Conservation (phyloP, 1,140 invertebrate genomes). For the Maniola jurtina region DNA sequence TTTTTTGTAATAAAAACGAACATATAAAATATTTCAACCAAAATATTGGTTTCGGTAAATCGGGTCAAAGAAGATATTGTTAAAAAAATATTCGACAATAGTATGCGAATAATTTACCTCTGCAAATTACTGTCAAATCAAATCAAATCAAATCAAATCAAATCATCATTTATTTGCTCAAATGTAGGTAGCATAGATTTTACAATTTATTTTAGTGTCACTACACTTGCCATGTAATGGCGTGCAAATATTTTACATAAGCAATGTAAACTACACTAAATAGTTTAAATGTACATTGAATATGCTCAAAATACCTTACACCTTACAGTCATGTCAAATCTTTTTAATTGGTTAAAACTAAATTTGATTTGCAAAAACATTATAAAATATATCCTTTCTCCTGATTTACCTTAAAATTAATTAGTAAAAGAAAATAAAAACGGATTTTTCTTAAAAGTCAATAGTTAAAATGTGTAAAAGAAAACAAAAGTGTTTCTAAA, state of each 20-base stretch:
- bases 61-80: background rate
- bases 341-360: background rate
- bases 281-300: no score
- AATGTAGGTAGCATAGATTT: no score
- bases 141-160: no score
- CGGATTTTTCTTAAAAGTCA: background rate
- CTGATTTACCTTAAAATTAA: background rate
- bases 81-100: background rate
- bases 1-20: constrained; percentile 17
- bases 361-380: background rate
- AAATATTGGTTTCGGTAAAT: background rate
- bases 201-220: no score
- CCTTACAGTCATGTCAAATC: no score
- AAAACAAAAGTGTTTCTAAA: background rate
- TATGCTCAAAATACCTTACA: no score
- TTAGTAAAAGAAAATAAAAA: background rate
- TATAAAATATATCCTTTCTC: background rate
- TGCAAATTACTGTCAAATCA: no score
- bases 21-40: constrained; percentile 23
- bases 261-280: no score
- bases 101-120: background rate
- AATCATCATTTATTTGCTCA: no score
- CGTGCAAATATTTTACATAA: no score
- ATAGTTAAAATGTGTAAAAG: background rate
- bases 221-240: no score